Conservation (phyloP, 2,113 vertebrate genomes). For the Nanorana parkeri region DNA sequence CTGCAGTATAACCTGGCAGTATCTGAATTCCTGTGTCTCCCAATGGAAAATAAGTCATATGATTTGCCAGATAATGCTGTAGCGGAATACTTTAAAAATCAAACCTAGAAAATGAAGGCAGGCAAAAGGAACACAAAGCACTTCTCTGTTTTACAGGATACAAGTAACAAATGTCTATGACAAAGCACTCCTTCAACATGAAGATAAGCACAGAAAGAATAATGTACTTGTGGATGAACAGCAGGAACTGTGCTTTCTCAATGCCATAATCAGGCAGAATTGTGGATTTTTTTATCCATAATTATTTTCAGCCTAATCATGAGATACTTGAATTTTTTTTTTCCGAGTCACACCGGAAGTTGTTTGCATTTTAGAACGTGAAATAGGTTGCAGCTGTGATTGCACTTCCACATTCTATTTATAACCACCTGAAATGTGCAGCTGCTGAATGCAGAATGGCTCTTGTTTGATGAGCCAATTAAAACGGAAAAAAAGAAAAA, state of each 20-base stretch:
- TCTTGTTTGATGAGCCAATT: conserved; percentile 27
- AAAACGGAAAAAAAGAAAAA: neutral
- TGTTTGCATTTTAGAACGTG: neutral
- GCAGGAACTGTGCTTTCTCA: neutral
- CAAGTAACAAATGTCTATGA: neutral
- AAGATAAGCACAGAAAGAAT: neutral
- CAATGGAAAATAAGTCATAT: no score
- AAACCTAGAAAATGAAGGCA: no score
- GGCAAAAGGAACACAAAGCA: no score
- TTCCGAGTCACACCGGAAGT: neutral
- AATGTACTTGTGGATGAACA: neutral
- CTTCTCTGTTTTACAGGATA: no score
- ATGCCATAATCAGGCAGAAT: conserved; percentile 1
- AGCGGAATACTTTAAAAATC: no score
- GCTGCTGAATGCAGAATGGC: conserved; percentile 34
- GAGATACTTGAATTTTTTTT: neutral
- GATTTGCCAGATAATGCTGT: no score
- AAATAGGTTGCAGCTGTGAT: conserved; percentile 35
- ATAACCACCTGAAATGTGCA: conserved; percentile 42
- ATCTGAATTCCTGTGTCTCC: no score
- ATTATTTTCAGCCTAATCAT: conserved; percentile 10
- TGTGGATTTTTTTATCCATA: neutral
- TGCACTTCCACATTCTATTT: conserved; percentile 35
- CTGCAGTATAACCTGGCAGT: no score
- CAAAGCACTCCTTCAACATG: neutral